A percentile compares a stretch with the other conserved stretches of the same genome.
Conservation (phyloP, 2,888 invertebrate species). For the Lottia scabra region DNA sequence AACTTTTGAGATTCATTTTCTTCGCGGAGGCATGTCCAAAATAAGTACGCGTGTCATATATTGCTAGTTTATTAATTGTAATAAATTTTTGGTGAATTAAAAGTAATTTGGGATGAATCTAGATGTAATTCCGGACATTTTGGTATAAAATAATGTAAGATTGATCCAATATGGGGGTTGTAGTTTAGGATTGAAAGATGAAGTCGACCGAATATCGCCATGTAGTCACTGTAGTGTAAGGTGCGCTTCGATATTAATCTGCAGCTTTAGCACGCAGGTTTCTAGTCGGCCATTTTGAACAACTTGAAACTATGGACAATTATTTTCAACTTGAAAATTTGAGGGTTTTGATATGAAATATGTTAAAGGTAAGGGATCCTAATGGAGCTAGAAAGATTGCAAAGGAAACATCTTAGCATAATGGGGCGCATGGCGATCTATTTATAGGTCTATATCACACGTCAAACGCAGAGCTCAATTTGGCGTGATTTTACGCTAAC, state of each 20-base stretch:
- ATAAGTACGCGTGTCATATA: slow-evolving; percentile 39
- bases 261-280: slow-evolving; percentile 37
- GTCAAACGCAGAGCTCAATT: slow-evolving; percentile 21
- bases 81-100: neutral
- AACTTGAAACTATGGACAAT: slow-evolving; percentile 34
- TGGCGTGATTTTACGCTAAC: neutral
- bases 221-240: slow-evolving; percentile 26
- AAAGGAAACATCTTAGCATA: slow-evolving; percentile 5
- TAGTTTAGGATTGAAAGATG: slow-evolving; percentile 8
- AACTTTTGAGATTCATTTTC: slow-evolving; percentile 30
- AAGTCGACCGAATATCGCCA: slow-evolving; percentile 32
- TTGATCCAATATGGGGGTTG: neutral
- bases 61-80: slow-evolving; percentile 1
- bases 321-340: slow-evolving; percentile 27
- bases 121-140: neutral
- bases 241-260: slow-evolving; percentile 36
- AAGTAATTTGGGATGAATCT: neutral
- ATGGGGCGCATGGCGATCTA: slow-evolving; percentile 8
- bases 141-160: neutral
- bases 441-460: slow-evolving; percentile 6
- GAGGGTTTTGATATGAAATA: slow-evolving; percentile 27
- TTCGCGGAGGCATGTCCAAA: slow-evolving; percentile 43
- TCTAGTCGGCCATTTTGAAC: slow-evolving; percentile 39
- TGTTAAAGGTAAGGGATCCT: slow-evolving; percentile 28
- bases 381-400: slow-evolving; percentile 1